phyloP scores from a whole-genome alignment of 2,797 vertebrate species.

The Parauchenoglanis ngamensis region DNA sequence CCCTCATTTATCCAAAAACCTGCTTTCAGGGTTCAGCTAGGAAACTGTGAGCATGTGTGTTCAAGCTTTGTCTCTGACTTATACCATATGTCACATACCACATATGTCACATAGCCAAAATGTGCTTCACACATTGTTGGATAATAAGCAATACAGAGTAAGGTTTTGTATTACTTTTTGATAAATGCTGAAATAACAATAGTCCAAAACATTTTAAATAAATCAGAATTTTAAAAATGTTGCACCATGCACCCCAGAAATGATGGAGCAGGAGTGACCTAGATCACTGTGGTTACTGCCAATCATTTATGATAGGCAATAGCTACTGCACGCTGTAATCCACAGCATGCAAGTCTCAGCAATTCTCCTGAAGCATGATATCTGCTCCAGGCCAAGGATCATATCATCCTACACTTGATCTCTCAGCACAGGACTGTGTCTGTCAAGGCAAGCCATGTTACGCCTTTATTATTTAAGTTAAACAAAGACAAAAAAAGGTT shows the following conservation, averaged over 20 bases:
- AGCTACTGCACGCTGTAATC: conserved; percentile 7
- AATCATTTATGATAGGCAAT: not conserved
- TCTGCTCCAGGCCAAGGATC: conserved; percentile 13
- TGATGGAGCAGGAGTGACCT: not conserved
- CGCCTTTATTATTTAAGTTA: conserved; percentile 6
- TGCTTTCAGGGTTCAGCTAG: not conserved
- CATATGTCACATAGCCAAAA: not conserved
- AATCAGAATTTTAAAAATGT: not conserved
- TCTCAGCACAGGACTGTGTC: conserved; percentile 10
- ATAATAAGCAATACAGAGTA: not conserved
- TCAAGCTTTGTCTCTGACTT: not conserved
- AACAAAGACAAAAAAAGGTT: not conserved
- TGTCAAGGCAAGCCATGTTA: not conserved
- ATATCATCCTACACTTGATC: conserved; percentile 20
- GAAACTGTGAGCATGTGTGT: not conserved
- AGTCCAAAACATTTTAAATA: not conserved
- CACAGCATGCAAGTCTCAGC: conserved; percentile 35
- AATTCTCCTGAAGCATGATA: conserved; percentile 38
- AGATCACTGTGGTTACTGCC: not conserved
- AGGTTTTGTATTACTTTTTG: not conserved
- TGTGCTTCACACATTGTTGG: not conserved
- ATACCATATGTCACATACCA: not conserved
- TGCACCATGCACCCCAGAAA: not conserved
- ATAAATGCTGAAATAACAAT: not conserved
- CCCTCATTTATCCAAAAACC: not conserved